phyloP scores from a whole-genome alignment of 2,797 vertebrate genomes.

The Hydrophis major region DNA sequence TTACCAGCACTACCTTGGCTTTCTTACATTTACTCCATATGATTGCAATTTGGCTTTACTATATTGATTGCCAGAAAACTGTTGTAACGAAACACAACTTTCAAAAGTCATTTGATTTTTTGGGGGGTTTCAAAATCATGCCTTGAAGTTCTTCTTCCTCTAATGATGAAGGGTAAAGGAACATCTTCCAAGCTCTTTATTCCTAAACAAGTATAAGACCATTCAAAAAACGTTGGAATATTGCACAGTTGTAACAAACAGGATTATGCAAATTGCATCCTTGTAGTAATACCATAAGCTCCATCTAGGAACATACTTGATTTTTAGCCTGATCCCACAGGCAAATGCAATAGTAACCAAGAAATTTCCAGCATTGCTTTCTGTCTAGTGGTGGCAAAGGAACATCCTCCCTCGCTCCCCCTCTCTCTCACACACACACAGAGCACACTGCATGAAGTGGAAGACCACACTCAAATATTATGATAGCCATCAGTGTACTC shows the following conservation, averaged over 20 bases:
- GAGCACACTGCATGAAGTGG: not conserved
- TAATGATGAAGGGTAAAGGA: not conserved
- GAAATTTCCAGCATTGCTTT: not conserved
- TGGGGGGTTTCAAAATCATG: not conserved
- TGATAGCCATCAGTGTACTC: not conserved
- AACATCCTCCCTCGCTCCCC: not conserved
- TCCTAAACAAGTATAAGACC: not conserved
- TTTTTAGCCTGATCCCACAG: not conserved
- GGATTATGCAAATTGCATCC: not conserved
- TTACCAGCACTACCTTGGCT: not conserved
- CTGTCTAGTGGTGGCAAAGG: not conserved
- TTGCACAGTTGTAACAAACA: not conserved
- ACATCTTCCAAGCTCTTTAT: not conserved
- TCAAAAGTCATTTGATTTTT: not conserved
- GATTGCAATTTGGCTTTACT: not conserved
- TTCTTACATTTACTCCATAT: not conserved
- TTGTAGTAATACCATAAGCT: not conserved
- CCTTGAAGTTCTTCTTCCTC: not conserved
- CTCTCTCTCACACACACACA: accelerated
- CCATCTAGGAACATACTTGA: not conserved
- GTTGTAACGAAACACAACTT: not conserved
- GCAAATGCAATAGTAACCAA: not conserved
- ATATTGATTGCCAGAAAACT: not conserved
- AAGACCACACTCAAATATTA: not conserved
- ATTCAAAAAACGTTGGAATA: not conserved